Percentiles rank a stretch among this genome's conserved stretches.
Conservation (phyloP, 2,888 invertebrate species). For the Lepetodrilus schrolli region DNA sequence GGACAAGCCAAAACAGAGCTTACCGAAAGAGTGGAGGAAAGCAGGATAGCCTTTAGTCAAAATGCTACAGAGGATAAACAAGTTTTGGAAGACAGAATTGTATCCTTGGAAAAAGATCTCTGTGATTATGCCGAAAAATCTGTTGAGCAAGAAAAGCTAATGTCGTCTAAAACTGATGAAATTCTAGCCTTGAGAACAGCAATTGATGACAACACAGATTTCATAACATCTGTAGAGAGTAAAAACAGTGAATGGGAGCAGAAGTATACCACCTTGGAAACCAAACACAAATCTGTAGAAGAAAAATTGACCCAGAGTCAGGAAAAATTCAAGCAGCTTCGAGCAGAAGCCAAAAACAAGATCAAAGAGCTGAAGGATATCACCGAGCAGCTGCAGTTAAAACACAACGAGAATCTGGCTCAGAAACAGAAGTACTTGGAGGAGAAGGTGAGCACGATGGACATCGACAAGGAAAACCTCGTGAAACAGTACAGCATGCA, state of each 20-base stretch:
- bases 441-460: constrained; percentile 30
- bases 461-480: constrained; percentile 17
- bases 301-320: constrained; percentile 36
- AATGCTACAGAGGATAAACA: constrained; percentile 46
- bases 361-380: constrained; percentile 57
- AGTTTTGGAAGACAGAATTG: constrained; percentile 38
- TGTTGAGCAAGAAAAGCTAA: constrained; percentile 32
- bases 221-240: constrained; percentile 38
- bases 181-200: constrained; percentile 47
- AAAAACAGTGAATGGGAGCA: constrained; percentile 42
- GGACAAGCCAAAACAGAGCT: constrained; percentile 48
- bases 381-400: constrained; percentile 43
- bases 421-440: constrained; percentile 37
- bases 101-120: constrained; percentile 37
- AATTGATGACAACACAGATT: constrained; percentile 42
- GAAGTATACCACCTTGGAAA: constrained; percentile 51
- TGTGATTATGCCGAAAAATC: constrained; percentile 36
- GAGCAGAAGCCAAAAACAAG: constrained; percentile 55
- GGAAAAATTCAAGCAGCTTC: constrained; percentile 55
- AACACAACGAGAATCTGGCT: constrained; percentile 33
- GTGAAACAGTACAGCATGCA: constrained; percentile 36
- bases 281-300: constrained; percentile 38
- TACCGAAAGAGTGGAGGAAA: constrained; percentile 46
- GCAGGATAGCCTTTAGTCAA: constrained; percentile 43
- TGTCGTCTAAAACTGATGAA: constrained; percentile 50